These are phyloP conservation scores for Ctenodactylus gundi DNA, from an alignment of 2,113 vertebrate species.

Conservation along the genomic window DNA sequence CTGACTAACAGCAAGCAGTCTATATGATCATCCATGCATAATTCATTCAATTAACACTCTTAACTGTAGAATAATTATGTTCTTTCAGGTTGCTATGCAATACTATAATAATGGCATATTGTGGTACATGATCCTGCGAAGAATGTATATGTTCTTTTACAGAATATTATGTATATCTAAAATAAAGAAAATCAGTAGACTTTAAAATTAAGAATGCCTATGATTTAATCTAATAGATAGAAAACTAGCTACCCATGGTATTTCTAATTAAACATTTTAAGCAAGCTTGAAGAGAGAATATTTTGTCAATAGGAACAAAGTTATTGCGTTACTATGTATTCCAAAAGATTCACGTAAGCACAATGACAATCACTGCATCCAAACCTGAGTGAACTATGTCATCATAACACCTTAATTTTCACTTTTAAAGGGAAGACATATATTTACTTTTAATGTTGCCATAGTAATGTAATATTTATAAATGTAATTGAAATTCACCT, in stretches of 20 bases:
- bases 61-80: neutral
- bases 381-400: neutral
- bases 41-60: neutral
- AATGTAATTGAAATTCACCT: conserved; percentile 18
- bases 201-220: neutral
- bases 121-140: neutral
- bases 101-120: neutral
- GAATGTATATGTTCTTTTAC: neutral
- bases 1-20: neutral
- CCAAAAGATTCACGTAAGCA: neutral
- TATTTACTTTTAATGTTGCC: neutral
- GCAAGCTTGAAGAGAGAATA: neutral
- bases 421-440: neutral
- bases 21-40: neutral
- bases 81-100: neutral
- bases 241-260: neutral
- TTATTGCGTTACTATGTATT: neutral
- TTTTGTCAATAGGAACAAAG: neutral
- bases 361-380: neutral
- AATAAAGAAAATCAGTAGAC: neutral
- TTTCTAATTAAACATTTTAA: conserved; percentile 5
- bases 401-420: conserved; percentile 14
- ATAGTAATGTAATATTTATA: neutral
- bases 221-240: neutral
- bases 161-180: neutral